Percentiles rank a stretch among this genome's conserved stretches.
phyloP scores from a whole-genome alignment of 1,140 invertebrate species.

The Saccostrea glomerata region DNA sequence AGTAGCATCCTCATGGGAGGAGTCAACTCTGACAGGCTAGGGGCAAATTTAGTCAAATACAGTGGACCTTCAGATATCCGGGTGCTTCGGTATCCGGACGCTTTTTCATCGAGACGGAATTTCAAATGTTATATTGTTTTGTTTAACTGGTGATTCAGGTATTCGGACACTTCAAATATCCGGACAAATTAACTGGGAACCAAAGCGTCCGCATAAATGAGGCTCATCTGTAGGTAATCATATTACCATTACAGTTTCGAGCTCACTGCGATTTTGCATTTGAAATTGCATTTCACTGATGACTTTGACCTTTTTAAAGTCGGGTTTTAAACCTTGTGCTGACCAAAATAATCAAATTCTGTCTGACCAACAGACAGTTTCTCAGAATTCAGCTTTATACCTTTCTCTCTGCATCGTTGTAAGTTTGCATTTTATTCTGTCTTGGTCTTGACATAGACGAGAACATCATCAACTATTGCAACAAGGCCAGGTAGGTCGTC shows the following conservation, averaged over 20 bases:
- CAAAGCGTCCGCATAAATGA: too few relatives aligned
- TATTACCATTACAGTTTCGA: slow-evolving; percentile 68
- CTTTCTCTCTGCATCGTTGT: slow-evolving; percentile 44
- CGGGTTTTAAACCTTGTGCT: slow-evolving; percentile 73
- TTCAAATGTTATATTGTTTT: too few relatives aligned
- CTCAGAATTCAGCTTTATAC: slow-evolving; percentile 48
- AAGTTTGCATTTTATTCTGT: slow-evolving; percentile 60
- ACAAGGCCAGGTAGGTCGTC: slow-evolving; percentile 70
- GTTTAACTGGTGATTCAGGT: too few relatives aligned
- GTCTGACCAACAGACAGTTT: background rate
- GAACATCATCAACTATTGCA: slow-evolving; percentile 76
- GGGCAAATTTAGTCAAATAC: slow-evolving; percentile 69
- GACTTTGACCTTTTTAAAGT: slow-evolving; percentile 74
- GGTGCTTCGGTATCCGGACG: too few relatives aligned
- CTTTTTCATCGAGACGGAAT: too few relatives aligned
- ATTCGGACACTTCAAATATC: too few relatives aligned
- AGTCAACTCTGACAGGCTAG: slow-evolving; percentile 54
- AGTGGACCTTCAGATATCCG: too few relatives aligned
- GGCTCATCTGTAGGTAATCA: slow-evolving; percentile 63
- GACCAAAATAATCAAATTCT: slow-evolving; percentile 75
- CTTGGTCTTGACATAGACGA: slow-evolving; percentile 65
- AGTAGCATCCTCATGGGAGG: slow-evolving; percentile 25
- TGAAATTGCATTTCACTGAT: slow-evolving; percentile 57
- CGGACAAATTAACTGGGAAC: too few relatives aligned
- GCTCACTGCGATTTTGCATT: slow-evolving; percentile 37